These are phyloP conservation scores for Paguma larvata DNA, from an alignment of 2,797 vertebrate species.

Conservation along the genomic window DNA sequence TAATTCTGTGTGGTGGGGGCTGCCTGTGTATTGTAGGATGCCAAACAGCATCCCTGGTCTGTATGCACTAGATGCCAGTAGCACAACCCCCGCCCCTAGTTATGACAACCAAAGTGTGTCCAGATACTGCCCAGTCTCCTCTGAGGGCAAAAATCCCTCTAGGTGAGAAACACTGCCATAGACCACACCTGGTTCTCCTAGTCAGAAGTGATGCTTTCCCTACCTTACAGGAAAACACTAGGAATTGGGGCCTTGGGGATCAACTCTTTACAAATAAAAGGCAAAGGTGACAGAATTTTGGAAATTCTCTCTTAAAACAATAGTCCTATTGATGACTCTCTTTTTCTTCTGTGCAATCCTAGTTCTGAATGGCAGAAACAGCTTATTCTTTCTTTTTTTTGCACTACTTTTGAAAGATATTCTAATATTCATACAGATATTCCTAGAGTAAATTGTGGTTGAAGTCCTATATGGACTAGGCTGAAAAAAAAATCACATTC, in stretches of 20 bases:
- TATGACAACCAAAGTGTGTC: not conserved
- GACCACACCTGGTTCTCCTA: not conserved
- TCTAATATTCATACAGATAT: not conserved
- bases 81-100: no score
- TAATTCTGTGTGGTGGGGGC: not conserved
- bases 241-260: not conserved
- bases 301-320: not conserved
- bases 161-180: not conserved
- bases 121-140: not conserved
- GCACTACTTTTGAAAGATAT: not conserved
- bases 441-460: not conserved
- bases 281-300: not conserved
- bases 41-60: not conserved
- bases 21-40: not conserved
- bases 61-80: not conserved
- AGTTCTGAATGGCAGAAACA: not conserved
- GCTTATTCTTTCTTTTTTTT: not conserved
- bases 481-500: not conserved
- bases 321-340: not conserved
- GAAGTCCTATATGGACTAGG: not conserved
- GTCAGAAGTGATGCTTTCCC: not conserved
- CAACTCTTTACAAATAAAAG: not conserved
- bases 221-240: not conserved
- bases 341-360: not conserved
- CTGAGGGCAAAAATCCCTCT: not conserved